Conservation (phyloP, 2,888 invertebrate species). For the Cataglyphis rosenhaueri region DNA sequence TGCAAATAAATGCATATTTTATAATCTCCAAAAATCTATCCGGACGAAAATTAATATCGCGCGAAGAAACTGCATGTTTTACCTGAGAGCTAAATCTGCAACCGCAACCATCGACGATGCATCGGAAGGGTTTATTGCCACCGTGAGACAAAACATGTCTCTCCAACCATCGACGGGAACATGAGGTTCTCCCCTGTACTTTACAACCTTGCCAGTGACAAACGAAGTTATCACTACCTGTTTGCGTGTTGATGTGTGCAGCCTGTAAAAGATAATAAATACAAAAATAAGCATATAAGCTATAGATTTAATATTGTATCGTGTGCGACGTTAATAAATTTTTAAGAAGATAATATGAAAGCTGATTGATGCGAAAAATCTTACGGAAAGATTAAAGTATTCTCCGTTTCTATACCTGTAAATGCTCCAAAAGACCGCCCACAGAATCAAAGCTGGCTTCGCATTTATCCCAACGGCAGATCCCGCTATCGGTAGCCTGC, state of each 20-base stretch:
- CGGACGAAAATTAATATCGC: neutral
- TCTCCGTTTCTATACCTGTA: conserved; percentile 88
- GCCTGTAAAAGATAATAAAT: conserved; percentile 86
- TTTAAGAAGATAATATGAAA: neutral
- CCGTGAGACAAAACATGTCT: conserved; percentile 96
- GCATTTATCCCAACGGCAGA: conserved; percentile 95
- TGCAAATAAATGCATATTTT: conserved; percentile 85
- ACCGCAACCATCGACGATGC: conserved; percentile 98
- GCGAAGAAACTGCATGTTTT: conserved; percentile 67
- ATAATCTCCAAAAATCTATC: conserved; percentile 28
- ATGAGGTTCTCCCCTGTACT: conserved; percentile 96
- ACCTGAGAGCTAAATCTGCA: conserved; percentile 95
- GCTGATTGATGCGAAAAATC: neutral
- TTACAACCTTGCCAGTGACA: conserved; percentile 98
- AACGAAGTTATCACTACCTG: conserved; percentile 93
- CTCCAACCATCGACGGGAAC: conserved; percentile 97
- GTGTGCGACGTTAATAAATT: neutral
- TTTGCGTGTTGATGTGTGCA: conserved; percentile 94
- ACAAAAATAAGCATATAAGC: neutral
- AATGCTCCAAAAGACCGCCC: conserved; percentile 93
- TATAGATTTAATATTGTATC: neutral
- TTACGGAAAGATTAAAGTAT: neutral
- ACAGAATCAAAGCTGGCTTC: conserved; percentile 92
- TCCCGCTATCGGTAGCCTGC: conserved; percentile 85
- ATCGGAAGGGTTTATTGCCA: conserved; percentile 96